A percentile compares a stretch with the other conserved stretches of the same genome.
These are phyloP conservation scores for Epinephelus moara DNA, from an alignment of 2,113 vertebrate species.

Conservation along the genomic window DNA sequence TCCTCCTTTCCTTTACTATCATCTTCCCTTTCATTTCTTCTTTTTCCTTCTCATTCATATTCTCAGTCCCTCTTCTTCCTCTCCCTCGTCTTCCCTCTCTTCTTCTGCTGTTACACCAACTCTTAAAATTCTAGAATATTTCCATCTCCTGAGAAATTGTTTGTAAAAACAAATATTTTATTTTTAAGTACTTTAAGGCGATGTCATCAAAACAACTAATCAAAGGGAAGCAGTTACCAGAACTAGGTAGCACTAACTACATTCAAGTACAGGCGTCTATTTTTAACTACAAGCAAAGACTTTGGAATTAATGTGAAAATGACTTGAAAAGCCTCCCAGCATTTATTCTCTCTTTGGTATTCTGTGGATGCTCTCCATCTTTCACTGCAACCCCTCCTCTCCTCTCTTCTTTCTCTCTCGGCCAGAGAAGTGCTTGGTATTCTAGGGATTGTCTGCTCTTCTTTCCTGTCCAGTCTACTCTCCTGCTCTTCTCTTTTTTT, in stretches of 20 bases:
- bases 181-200: background rate
- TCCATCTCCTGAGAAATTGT: slow-evolving; percentile 10
- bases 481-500: slow-evolving; percentile 32
- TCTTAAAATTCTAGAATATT: background rate
- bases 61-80: background rate
- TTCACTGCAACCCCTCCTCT: slow-evolving; percentile 66
- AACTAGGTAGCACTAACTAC: slow-evolving; percentile 7
- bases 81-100: too few species aligned
- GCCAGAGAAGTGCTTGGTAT: slow-evolving; percentile 75
- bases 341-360: slow-evolving; percentile 76
- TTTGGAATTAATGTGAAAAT: slow-evolving; percentile 59
- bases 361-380: slow-evolving; percentile 64
- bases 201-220: slow-evolving; percentile 4
- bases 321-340: slow-evolving; percentile 60
- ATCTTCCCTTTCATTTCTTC: slow-evolving; percentile 12
- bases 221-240: background rate
- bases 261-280: slow-evolving; percentile 33
- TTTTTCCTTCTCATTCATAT: slow-evolving; percentile 4
- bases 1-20: slow-evolving; percentile 1
- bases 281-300: slow-evolving; percentile 54
- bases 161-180: background rate
- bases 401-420: slow-evolving; percentile 60
- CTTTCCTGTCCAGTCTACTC: slow-evolving; percentile 69
- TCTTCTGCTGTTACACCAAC: background rate
- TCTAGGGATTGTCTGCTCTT: slow-evolving; percentile 73